Evolutionary conservation across 2,888 invertebrate genomes (phyloP), one percentile per base, ranked within the genome.

Genomic region (Bruchidius siliquastri): DNA sequence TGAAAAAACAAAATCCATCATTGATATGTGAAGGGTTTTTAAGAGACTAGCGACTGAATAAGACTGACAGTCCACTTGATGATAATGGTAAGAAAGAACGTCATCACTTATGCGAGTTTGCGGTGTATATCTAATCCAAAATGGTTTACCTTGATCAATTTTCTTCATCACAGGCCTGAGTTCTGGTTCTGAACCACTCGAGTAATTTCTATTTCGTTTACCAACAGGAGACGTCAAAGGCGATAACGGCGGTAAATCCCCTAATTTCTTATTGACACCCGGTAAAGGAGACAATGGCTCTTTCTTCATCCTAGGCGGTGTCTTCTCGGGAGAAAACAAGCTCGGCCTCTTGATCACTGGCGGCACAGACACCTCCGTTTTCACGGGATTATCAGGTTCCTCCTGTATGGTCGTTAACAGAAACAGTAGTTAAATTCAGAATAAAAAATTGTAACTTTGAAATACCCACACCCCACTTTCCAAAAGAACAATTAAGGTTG

Each of bases 311-410:
- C 72, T 77, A 20, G 77, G 83, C 4, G 90, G 89, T 0, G 89
- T 88, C 75, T 90, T 91, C 76, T 92, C 92, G 0, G 92, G 92
- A 2, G 92, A 92, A 83, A 92, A 92, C 49, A 92, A 82, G 20
- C 92, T 92, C 0, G 90, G 90, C 1, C 90, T 89, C 71, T 90
- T 86, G 21, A 89, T 88, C n/a, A 79, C 76, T 20, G 78, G 69
- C 22, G 80, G 79, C 20, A 77, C 79, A 26, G 79, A 76, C 30
- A 79, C 75, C 73, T 82, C 80, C 70, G 81, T 81, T 75, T 81
- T 82, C 18, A 49, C 13, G 6, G 49, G 49, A 18, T 13, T 49
- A 13, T 8, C 10, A 49, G 49, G 49, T 13, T 49, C 49, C 49
- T 49, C 49, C 49, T 49, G 49, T 13, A 49, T 49, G 3, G 13